Percentiles rank a stretch among this genome's conserved stretches.
These are phyloP conservation scores for Drosophila demipolita DNA, from an alignment of 2,888 invertebrate species.

Conservation along the genomic window DNA sequence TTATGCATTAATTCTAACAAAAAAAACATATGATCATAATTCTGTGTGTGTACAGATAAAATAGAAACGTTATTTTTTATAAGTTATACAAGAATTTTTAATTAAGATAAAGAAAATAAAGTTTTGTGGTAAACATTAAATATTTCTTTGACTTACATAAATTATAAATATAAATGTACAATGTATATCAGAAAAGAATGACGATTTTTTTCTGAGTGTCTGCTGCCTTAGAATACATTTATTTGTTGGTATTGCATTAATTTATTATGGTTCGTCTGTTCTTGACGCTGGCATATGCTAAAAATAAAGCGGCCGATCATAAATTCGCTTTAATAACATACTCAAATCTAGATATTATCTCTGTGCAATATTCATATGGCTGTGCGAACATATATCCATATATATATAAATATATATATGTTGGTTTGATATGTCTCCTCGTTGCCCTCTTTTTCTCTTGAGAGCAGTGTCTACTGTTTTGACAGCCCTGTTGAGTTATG, in stretches of 20 bases:
- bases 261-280: slow-evolving; percentile 58
- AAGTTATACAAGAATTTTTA: not conserved
- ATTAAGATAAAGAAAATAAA: not conserved
- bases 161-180: not conserved
- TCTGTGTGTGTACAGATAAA: not conserved
- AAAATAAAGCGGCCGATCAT: slow-evolving; percentile 45
- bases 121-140: not conserved
- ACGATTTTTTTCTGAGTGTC: not conserved
- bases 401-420: not conserved
- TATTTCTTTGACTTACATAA: too few relatives aligned
- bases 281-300: slow-evolving; percentile 35
- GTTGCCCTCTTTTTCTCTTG: slow-evolving; percentile 22
- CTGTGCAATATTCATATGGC: slow-evolving; percentile 42
- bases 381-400: not conserved
- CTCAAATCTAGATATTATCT: slow-evolving; percentile 73
- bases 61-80: not conserved
- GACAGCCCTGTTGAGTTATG: slow-evolving; percentile 41
- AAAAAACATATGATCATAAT: not conserved
- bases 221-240: slow-evolving; percentile 2
- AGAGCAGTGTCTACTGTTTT: slow-evolving; percentile 28
- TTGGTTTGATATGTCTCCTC: not conserved
- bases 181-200: not conserved
- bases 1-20: not conserved
- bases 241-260: slow-evolving; percentile 18
- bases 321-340: slow-evolving; percentile 75